phyloP scores from a whole-genome alignment of 2,113 vertebrate genomes.

The Colinus virginianus region DNA sequence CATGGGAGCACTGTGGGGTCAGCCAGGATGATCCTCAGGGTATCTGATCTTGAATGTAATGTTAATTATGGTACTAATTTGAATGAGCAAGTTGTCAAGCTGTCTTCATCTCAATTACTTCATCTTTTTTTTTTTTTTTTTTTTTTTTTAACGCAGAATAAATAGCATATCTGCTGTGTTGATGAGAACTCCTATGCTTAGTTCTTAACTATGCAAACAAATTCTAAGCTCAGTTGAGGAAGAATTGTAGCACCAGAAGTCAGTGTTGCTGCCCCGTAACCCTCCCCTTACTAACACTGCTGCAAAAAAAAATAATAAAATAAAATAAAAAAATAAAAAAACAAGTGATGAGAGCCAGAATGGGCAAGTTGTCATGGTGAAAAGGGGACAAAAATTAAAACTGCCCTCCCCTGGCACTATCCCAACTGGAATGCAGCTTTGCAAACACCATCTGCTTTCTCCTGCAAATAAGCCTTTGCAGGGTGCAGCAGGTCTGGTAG shows the following conservation, averaged over 20 bases:
- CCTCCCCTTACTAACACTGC: background rate
- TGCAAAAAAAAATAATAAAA: background rate
- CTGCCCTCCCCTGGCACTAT: slow-evolving; percentile 50
- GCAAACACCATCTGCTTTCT: slow-evolving; percentile 57
- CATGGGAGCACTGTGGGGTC: background rate
- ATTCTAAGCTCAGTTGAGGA: background rate
- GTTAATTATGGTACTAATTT: background rate
- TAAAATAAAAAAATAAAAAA: background rate
- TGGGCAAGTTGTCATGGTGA: slow-evolving; percentile 26
- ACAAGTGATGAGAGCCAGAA: background rate
- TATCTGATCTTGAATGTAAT: background rate
- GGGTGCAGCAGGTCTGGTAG: background rate
- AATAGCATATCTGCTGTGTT: background rate
- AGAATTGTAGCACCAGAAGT: background rate
- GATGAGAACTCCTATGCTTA: background rate
- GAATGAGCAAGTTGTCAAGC: background rate
- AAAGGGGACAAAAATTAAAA: slow-evolving; percentile 47
- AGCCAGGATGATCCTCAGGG: background rate
- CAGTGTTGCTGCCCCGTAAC: background rate
- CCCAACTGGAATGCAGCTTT: slow-evolving; percentile 36
- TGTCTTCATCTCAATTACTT: background rate
- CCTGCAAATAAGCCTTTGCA: slow-evolving; percentile 3
- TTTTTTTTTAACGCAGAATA: background rate
- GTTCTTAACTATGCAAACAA: background rate
- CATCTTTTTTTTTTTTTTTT: background rate